Conservation (phyloP, 2,113 vertebrate genomes). For the Isichthys henryi region DNA sequence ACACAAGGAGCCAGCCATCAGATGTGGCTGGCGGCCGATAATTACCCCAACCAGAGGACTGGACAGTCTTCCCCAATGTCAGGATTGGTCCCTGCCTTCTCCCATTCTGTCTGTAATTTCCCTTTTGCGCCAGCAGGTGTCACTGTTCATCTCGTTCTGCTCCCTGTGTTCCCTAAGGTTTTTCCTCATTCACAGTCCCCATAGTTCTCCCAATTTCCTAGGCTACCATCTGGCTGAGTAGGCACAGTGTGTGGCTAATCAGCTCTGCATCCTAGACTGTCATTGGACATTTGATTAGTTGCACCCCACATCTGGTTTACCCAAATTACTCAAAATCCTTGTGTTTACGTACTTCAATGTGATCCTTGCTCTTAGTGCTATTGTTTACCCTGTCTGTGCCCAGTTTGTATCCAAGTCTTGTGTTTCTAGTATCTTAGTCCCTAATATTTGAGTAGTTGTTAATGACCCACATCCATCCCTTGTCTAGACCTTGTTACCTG, state of each 20-base stretch:
- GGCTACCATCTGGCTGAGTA: not conserved
- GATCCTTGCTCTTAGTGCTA: not conserved
- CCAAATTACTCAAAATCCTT: not conserved
- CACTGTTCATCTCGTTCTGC: not conserved
- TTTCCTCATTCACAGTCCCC: not conserved
- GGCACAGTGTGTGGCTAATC: not conserved
- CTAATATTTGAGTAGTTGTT: not conserved
- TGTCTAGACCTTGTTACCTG: not conserved
- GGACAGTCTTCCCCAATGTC: not conserved
- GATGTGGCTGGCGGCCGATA: not conserved
- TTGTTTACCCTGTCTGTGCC: not conserved
- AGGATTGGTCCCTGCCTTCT: not conserved
- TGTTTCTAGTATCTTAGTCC: not conserved
- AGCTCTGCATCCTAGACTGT: not conserved
- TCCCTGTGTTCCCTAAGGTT: not conserved
- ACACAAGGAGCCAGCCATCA: not conserved
- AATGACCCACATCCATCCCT: not conserved
- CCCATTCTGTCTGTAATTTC: not conserved
- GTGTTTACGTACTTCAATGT: not conserved
- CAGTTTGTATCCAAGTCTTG: not conserved
- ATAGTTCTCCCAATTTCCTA: not conserved
- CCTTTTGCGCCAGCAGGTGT: not conserved
- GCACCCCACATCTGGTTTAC: not conserved
- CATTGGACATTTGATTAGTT: not conserved
- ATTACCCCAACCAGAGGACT: not conserved